These are phyloP conservation scores for Labeo rohita DNA, from an alignment of 2,113 vertebrate genomes.

Conservation along the genomic window DNA sequence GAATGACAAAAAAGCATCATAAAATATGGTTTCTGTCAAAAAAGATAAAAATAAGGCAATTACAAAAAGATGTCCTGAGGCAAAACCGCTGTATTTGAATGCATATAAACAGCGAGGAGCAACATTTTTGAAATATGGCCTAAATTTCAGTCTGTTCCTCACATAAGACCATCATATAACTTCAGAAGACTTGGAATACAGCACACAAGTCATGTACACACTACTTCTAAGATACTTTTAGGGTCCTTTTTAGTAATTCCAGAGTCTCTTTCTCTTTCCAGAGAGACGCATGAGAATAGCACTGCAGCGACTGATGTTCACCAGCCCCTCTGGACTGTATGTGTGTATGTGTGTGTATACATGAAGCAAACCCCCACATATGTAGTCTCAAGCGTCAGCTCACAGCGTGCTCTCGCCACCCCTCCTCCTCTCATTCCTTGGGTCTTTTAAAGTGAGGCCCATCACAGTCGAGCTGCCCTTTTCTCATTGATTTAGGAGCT, in stretches of 20 bases:
- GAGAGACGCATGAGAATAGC: constrained; percentile 1
- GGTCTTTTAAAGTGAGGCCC: constrained; percentile 24
- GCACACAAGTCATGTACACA: not conserved
- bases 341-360: not conserved
- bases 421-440: constrained; percentile 5
- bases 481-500: constrained; percentile 33
- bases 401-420: not conserved
- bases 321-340: not conserved
- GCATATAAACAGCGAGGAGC: not conserved
- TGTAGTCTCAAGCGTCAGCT: not conserved
- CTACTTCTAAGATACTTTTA: constrained; percentile 5
- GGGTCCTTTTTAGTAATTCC: not conserved
- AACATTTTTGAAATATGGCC: not conserved
- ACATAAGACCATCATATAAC: not conserved
- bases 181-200: not conserved
- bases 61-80: not conserved
- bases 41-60: not conserved
- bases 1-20: not conserved
- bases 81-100: not conserved
- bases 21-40: not conserved
- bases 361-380: constrained; percentile 8
- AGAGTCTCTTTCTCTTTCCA: not conserved
- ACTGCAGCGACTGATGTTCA: constrained; percentile 9
- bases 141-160: not conserved
- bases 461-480: not conserved